phyloP scores from a whole-genome alignment of 2,113 vertebrate species.

The Larimichthys polyactis region DNA sequence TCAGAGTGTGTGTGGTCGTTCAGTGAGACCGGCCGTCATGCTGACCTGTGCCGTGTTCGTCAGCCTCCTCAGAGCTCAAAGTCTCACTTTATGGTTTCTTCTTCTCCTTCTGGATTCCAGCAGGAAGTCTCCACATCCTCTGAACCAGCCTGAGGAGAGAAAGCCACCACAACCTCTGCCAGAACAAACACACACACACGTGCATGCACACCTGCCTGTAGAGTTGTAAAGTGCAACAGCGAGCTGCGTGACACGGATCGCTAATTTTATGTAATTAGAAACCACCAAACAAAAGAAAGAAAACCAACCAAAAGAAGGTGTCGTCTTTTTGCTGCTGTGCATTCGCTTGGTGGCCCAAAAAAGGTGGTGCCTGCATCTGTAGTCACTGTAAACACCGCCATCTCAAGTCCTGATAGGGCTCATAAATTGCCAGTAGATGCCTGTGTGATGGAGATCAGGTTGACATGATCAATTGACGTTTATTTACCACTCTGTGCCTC shows the following conservation, averaged over 20 bases:
- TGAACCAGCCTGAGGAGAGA: slow-evolving; percentile 7
- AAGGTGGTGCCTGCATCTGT: not conserved
- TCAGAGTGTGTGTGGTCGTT: slow-evolving; percentile 48
- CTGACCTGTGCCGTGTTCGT: slow-evolving; percentile 12
- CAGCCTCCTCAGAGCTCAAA: slow-evolving; percentile 16
- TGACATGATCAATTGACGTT: not conserved
- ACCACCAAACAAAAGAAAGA: not conserved
- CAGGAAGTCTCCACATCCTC: slow-evolving; percentile 41
- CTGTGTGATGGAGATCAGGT: not conserved
- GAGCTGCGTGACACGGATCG: not conserved
- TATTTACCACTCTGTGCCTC: not conserved
- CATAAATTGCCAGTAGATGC: not conserved
- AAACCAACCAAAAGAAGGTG: not conserved
- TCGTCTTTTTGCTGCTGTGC: not conserved
- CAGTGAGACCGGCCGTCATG: slow-evolving; percentile 18
- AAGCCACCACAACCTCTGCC: not conserved
- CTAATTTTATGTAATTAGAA: not conserved
- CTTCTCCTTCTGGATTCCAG: slow-evolving; percentile 25
- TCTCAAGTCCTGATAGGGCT: not conserved
- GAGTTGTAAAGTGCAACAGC: not conserved
- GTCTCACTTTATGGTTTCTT: slow-evolving; percentile 34
- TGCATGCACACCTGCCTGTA: slow-evolving; percentile 32
- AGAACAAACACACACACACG: not conserved
- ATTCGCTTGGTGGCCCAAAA: not conserved
- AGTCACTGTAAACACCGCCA: not conserved